Evolutionary conservation across 2,113 vertebrate species (phyloP).

Genomic region (Alouatta palliata): DNA sequence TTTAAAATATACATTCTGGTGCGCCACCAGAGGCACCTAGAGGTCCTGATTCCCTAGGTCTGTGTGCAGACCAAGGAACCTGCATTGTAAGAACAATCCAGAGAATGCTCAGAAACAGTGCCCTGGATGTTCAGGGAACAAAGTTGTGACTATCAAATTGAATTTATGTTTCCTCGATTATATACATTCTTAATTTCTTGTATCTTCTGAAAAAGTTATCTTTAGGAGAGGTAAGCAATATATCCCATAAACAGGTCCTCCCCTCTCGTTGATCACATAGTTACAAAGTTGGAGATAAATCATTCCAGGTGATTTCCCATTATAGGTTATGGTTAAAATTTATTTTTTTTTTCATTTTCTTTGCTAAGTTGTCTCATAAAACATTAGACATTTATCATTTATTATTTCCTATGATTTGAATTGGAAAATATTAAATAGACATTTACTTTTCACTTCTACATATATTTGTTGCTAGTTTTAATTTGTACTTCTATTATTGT

Average conservation of each 20-base stretch:
- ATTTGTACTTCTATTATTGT: constrained; percentile 31
- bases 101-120: not conserved
- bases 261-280: not conserved
- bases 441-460: constrained; percentile 31
- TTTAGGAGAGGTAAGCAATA: not conserved
- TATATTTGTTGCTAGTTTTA: not conserved
- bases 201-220: constrained; percentile 28
- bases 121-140: not conserved
- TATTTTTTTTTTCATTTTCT: constrained; percentile 45
- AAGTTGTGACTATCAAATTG: not conserved
- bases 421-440: constrained; percentile 27
- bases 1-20: not conserved
- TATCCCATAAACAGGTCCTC: not conserved
- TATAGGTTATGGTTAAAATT: constrained; percentile 34
- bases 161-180: not conserved
- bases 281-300: constrained; percentile 25
- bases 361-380: constrained; percentile 47
- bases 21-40: not conserved
- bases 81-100: not conserved
- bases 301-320: constrained; percentile 46
- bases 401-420: constrained; percentile 32
- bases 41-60: not conserved
- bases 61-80: not conserved
- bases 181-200: not conserved
- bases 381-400: constrained; percentile 39